phyloP scores from a whole-genome alignment of 2,797 vertebrate species.

The Artibeus jamaicensis region DNA sequence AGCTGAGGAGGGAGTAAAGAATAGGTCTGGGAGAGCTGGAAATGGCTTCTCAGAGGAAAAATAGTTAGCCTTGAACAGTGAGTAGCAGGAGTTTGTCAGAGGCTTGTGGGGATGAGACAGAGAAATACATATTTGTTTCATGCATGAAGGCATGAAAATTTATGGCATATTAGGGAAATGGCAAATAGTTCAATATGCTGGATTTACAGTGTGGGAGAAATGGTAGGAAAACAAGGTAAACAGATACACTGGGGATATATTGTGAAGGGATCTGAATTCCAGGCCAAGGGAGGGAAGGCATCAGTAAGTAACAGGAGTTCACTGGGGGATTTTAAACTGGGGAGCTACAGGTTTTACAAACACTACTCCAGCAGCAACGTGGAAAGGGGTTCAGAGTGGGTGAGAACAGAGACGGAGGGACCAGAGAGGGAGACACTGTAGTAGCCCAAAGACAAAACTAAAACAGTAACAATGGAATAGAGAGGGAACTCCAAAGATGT shows the following conservation, averaged over 20 bases:
- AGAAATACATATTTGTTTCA: neutral
- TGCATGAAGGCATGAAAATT: neutral
- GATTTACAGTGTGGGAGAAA: neutral
- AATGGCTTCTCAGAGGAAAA: conserved; percentile 3
- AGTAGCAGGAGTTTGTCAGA: neutral
- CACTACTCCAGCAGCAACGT: neutral
- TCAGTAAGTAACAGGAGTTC: neutral
- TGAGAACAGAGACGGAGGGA: neutral
- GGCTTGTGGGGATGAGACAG: neutral
- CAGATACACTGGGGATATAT: neutral
- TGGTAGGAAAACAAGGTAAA: conserved; percentile 22
- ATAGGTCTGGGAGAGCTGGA: neutral
- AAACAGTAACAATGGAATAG: neutral
- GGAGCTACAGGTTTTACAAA: conserved; percentile 16
- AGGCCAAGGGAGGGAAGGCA: conserved; percentile 12
- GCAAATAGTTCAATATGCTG: neutral
- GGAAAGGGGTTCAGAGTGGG: neutral
- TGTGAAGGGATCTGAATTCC: neutral
- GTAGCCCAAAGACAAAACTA: conserved; percentile 36
- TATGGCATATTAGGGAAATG: neutral
- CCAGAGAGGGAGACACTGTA: neutral
- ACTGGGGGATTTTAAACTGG: conserved; percentile 1
- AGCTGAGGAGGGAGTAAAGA: conserved; percentile 3
- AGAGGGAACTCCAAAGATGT: neutral
- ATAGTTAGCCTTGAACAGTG: neutral